Conservation (phyloP, 64 coral and sea anemone species). For the Anthopleura sola region DNA sequence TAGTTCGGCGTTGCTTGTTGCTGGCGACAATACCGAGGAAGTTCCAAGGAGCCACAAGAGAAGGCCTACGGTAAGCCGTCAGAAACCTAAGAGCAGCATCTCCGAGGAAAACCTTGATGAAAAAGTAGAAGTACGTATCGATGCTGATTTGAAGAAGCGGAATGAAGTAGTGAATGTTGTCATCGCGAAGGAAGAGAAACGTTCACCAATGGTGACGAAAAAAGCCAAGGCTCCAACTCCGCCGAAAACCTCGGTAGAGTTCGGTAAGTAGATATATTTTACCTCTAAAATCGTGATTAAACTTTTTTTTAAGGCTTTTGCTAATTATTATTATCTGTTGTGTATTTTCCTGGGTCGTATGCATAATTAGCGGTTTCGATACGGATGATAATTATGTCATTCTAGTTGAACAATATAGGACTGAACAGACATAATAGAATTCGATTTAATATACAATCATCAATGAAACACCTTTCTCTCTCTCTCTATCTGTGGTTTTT, state of each 20-base stretch:
- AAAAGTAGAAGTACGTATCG: background rate
- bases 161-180: constrained; percentile 18
- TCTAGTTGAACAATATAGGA: background rate
- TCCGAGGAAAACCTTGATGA: constrained; percentile 23
- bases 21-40: constrained; percentile 48
- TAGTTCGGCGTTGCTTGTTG: constrained; percentile 46
- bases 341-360: background rate
- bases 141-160: background rate
- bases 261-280: background rate
- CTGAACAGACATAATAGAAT: too few relatives aligned
- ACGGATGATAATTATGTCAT: background rate
- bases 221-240: constrained; percentile 5
- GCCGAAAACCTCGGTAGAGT: background rate
- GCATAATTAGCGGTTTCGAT: background rate
- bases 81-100: constrained; percentile 20
- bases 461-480: too few relatives aligned
- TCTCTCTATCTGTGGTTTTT: background rate
- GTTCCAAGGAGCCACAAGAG: constrained; percentile 55
- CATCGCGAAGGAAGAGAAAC: constrained; percentile 2
- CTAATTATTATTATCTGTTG: background rate
- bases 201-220: constrained; percentile 19
- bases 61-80: constrained; percentile 72
- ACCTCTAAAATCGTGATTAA: background rate
- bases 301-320: background rate
- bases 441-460: too few relatives aligned